Base-by-base conservation (phyloP, 2,113 vertebrate genomes). In the Cricetomys ansorgei region DNA sequence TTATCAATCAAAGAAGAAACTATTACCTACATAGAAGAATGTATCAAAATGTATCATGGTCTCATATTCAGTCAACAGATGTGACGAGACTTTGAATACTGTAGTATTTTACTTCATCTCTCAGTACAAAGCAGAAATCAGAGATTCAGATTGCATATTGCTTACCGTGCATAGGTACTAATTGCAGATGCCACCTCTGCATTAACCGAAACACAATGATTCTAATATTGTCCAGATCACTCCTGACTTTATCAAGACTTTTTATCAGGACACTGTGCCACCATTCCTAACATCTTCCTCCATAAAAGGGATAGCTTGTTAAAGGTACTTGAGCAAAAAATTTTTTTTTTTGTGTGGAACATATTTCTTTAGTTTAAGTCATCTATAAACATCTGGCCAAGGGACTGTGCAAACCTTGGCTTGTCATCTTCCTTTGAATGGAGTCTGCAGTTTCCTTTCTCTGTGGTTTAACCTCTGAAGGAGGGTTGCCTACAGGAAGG, bases 361-460 rank as follows among this genome's bases (percentile, higher is more conserved):
- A 79, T 34, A 85, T 93, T 85, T 80, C 62, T 88, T 92, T 75
- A 48, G 19, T 88, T 29, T 73, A 86, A 91, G 13, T 16, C n/a
- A 45, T 77, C 21, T 17, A 15, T 91, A 75, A 92, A 13, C 62
- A 65, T 83, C 79, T 88, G 55, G 16, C 55, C 50, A 34, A 88
- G 65, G 4, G 45, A n/a, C 81, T 25, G 25, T 64, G n/a, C 76
- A 77, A 37, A 9, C 76, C 13, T 67, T 55, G 65, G 84, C 45
- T 91, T 53, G 37, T 90, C 31, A 88, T 29, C n/a, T 76, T 5
- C 11, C 19, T 80, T 92, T 92, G 40, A 73, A 69, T 89, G n/a
- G 34, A 94, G 40, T 57, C 83, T 79, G 0, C 75, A 16, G 89
- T 94, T 94, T 50, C 34, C 81, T 93, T 76, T 91, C 81, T n/a